These are phyloP conservation scores for Cantharis rufa DNA, from an alignment of 2,888 invertebrate species.

Conservation along the genomic window DNA sequence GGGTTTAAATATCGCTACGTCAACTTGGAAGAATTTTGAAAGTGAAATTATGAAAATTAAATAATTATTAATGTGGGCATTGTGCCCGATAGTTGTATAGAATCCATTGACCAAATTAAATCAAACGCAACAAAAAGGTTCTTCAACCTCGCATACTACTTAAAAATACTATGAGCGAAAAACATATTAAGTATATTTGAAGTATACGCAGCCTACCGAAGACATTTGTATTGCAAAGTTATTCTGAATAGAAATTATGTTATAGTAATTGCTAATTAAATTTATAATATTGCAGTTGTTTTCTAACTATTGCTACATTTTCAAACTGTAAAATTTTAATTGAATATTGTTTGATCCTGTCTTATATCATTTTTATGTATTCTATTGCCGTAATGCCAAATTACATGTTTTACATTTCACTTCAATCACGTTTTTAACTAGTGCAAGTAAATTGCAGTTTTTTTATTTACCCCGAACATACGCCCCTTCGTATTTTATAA, in stretches of 20 bases:
- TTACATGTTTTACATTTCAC: background rate
- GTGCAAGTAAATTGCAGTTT: background rate
- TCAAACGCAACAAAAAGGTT: background rate
- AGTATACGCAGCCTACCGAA: background rate
- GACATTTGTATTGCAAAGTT: background rate
- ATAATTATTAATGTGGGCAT: background rate
- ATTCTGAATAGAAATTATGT: background rate
- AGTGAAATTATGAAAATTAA: too few species aligned
- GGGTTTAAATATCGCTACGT: too few species aligned
- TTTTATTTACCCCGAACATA: background rate
- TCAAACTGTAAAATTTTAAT: background rate
- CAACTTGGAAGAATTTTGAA: too few species aligned
- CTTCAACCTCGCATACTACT: background rate
- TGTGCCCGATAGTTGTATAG: background rate
- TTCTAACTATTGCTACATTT: background rate
- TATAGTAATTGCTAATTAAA: background rate
- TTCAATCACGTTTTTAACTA: background rate
- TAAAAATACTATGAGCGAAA: background rate
- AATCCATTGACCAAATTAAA: background rate
- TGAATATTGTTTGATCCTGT: background rate
- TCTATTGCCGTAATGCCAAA: background rate
- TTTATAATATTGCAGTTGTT: background rate
- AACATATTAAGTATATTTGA: background rate
- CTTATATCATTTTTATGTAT: background rate
- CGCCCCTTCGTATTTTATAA: background rate